Evolutionary conservation across 1,140 invertebrate species (phyloP).

Genomic region (Mylabris phalerata): DNA sequence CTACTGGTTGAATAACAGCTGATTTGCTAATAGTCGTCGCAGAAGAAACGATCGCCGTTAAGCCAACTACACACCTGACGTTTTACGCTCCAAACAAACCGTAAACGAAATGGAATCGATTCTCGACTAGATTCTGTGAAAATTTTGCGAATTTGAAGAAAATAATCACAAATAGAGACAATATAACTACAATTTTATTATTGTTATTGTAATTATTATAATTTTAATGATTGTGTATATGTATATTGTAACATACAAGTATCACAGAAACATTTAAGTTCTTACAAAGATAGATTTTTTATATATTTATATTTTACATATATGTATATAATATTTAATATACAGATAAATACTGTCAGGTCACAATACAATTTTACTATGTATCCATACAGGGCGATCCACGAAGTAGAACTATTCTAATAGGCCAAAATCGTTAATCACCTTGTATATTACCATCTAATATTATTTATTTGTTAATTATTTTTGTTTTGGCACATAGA

Average conservation of each 20-base stretch:
- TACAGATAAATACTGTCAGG: conserved; percentile 17
- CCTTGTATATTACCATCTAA: neutral
- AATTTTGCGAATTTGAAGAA: neutral
- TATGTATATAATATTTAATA: neutral
- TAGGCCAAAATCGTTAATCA: neutral
- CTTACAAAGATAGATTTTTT: conserved; percentile 17
- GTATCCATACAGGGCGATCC: too few relatives aligned
- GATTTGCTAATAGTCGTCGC: too few relatives aligned
- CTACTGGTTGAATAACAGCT: too few relatives aligned
- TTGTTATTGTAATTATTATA: neutral
- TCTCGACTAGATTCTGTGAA: too few relatives aligned
- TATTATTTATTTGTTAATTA: neutral
- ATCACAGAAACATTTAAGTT: conserved; percentile 18
- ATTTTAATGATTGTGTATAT: conserved; percentile 16
- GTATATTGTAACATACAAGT: conserved; percentile 16
- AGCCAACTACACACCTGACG: too few relatives aligned
- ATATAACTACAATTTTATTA: conserved; percentile 7
- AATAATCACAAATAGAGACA: conserved; percentile 15
- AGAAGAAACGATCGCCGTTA: too few relatives aligned
- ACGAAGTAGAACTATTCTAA: neutral
- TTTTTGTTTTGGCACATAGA: conserved; percentile 12
- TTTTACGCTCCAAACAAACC: too few relatives aligned
- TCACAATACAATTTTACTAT: conserved; percentile 14
- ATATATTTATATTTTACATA: neutral
- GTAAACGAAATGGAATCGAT: too few relatives aligned